Conservation (phyloP, 2,888 invertebrate species). For the Dynastes tityus region DNA sequence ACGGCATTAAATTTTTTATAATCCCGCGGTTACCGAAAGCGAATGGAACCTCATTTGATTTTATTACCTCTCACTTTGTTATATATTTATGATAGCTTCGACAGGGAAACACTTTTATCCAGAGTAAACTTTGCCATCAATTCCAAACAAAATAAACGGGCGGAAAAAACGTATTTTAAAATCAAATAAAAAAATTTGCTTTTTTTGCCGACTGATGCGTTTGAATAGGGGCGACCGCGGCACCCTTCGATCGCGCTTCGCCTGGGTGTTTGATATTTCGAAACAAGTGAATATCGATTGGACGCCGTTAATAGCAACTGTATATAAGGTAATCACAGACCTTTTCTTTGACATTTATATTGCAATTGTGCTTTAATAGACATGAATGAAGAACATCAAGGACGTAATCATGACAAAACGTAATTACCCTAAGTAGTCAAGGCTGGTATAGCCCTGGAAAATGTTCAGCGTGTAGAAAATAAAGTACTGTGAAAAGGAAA, state of each 20-base stretch:
- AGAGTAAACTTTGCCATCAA: constrained; percentile 52
- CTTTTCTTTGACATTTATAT: constrained; percentile 50
- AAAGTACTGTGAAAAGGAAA: neutral
- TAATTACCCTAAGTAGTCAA: constrained; percentile 24
- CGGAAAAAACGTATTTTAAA: constrained; percentile 38
- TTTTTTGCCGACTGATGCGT: neutral
- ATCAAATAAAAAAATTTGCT: constrained; percentile 13
- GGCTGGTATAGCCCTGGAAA: neutral
- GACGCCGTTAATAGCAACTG: constrained; percentile 24
- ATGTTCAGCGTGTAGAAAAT: neutral
- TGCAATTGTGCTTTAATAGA: constrained; percentile 45
- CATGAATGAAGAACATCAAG: constrained; percentile 39
- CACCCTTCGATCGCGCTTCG: neutral
- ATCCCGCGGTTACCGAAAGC: neutral
- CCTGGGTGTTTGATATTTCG: constrained; percentile 35
- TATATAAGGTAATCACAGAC: constrained; percentile 41
- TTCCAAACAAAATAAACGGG: constrained; percentile 32
- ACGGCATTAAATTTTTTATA: constrained; percentile 4
- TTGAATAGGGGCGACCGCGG: no score
- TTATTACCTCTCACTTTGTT: constrained; percentile 46
- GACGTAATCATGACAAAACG: constrained; percentile 41
- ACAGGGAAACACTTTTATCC: constrained; percentile 55
- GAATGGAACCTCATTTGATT: constrained; percentile 42
- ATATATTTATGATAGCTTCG: constrained; percentile 46
- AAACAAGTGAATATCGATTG: constrained; percentile 40